These are phyloP conservation scores for Cyphomyrus discorhynchus DNA, from an alignment of 2,113 vertebrate species.

Conservation along the genomic window DNA sequence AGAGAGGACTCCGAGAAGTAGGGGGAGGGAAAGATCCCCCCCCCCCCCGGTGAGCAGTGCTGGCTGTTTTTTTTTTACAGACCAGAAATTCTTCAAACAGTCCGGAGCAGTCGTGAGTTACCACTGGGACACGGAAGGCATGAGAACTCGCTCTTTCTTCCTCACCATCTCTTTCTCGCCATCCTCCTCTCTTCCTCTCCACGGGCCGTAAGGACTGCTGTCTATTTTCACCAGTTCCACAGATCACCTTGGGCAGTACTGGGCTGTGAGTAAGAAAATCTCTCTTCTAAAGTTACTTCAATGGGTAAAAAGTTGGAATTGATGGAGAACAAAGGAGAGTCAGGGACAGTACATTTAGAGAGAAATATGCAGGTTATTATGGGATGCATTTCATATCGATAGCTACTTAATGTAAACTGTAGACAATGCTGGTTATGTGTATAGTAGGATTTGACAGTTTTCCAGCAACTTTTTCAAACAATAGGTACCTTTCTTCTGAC, in stretches of 20 bases:
- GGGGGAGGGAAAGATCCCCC: conserved; percentile 47
- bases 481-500: neutral
- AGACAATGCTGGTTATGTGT: neutral
- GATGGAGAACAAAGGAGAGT: neutral
- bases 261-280: conserved; percentile 8
- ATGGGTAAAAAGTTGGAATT: neutral
- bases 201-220: conserved; percentile 24
- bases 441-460: neutral
- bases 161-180: conserved; percentile 3
- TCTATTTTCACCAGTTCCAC: neutral
- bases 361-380: neutral
- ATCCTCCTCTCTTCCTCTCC: conserved; percentile 2
- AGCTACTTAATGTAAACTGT: neutral
- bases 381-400: neutral
- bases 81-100: conserved; percentile 48
- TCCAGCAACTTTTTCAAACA: neutral
- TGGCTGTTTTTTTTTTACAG: conserved; percentile 19
- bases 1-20: conserved; percentile 25
- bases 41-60: conserved; percentile 29
- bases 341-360: neutral
- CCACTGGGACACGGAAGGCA: conserved; percentile 13
- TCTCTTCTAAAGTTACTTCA: neutral
- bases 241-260: neutral
- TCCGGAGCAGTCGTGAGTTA: conserved; percentile 44
- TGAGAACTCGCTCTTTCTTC: conserved; percentile 24